Conservation (phyloP, 2,113 vertebrate genomes). For the Poeciliopsis turrubarensis region DNA sequence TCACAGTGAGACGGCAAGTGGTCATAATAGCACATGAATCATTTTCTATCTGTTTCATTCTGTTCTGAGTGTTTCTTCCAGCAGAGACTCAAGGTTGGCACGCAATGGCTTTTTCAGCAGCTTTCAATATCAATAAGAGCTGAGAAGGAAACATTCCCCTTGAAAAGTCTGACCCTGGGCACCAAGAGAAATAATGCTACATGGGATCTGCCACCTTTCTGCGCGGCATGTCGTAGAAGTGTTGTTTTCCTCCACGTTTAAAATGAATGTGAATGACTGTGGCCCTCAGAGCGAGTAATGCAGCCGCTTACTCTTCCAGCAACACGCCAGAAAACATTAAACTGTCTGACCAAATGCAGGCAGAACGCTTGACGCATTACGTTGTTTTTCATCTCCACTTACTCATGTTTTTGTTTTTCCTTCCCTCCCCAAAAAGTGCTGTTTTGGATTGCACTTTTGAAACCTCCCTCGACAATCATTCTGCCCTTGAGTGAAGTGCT, state of each 20-base stretch:
- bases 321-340: slow-evolving; percentile 28
- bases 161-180: slow-evolving; percentile 58
- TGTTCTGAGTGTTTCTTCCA: slow-evolving; percentile 24
- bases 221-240: slow-evolving; percentile 10
- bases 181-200: slow-evolving; percentile 36
- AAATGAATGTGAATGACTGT: slow-evolving; percentile 33
- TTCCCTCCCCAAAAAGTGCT: slow-evolving; percentile 12
- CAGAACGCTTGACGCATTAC: slow-evolving; percentile 31
- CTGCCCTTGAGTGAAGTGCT: slow-evolving; percentile 28
- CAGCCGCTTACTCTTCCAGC: slow-evolving; percentile 26
- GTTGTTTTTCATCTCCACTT: neutral
- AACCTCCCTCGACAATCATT: slow-evolving; percentile 1
- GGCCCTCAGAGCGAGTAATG: slow-evolving; percentile 21
- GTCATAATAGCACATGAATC: slow-evolving; percentile 43
- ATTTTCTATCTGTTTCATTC: slow-evolving; percentile 45
- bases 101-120: slow-evolving; percentile 20
- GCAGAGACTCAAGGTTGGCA: slow-evolving; percentile 44
- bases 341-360: slow-evolving; percentile 16
- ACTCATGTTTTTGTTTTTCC: neutral
- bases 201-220: neutral
- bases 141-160: slow-evolving; percentile 30
- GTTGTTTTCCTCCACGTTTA: slow-evolving; percentile 20
- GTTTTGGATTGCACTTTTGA: slow-evolving; percentile 18
- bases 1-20: slow-evolving; percentile 14
- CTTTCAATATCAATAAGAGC: slow-evolving; percentile 48